Base-by-base conservation (phyloP, 2,797 vertebrate genomes). In the Rhabdophis nuchalis region DNA sequence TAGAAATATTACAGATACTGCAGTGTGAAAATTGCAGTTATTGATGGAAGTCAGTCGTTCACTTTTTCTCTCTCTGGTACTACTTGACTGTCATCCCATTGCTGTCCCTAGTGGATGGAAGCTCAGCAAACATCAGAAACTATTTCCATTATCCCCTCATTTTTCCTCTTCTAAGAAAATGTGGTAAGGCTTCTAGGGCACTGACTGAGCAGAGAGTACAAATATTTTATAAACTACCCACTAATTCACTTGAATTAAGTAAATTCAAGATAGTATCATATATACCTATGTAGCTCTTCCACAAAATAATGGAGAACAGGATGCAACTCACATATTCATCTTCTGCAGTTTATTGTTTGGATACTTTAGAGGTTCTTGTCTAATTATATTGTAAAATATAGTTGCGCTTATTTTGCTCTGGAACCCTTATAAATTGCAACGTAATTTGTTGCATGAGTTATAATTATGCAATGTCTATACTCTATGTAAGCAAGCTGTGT, bases 331-430 rank as follows among this genome's bases (percentile, higher is more conserved):
- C 64, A 91, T 29, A 53, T 58, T 32, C 9, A 68, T 85, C 25
- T 93, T 92, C 89, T 96, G 85, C n/a, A 68, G 60, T 95, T 94
- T 90, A 72, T 11, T 3, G 41, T 89, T 91, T 87, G 56, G 41
- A 89, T 36, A n/a, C 85, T 41, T 13, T 0, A 7, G 88, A 89
- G 7, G 57, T 61, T 77, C 27, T 68, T 68, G 77, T 29, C 50
- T 11, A 56, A 88, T 25, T 36, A 2, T 46, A 82, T 56, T 53
- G 87, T 58, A 46, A 90, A 72, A 27, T 60, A 88, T 36, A 68
- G 46, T 16, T 13, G 1, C 14, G 2, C 32, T 50, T 8, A 77
- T 82, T 52, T 86, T 82, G 25, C 20, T 64, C 29, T 57, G 20
- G 41, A 68, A 68, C 46, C 2, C 23, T 82, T 92, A 1, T 58